Evolutionary conservation across 2,888 invertebrate species (phyloP), one percentile per base, ranked within the genome.

Genomic region (Hyles lineata): DNA sequence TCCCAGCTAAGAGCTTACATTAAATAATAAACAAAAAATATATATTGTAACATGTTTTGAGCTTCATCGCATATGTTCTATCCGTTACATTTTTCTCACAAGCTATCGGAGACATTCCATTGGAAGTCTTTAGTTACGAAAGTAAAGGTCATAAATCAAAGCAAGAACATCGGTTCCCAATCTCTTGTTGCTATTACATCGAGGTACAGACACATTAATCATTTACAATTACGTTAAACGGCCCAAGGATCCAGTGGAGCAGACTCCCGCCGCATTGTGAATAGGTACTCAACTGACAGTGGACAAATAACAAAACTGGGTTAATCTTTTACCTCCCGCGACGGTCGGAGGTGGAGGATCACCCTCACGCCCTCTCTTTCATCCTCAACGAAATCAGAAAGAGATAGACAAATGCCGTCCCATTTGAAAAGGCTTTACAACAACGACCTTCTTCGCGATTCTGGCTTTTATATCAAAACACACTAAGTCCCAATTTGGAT

Each of bases 261-360:
- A 91, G 91, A 92, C 92, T 92, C 87, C 87, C 85, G 90, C 91
- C 91, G 90, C 92, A 92, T 93, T 93, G 94, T 93, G 93, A 93
- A 92, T 92, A 92, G 91, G 92, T 92, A 94, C 94, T 93, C 92
- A 87, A 92, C 93, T 94, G 94, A 93, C 94, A 94, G 92, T 94
- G 94, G 94, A 94, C 94, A 94, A 94, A 94, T 94, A 94, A 94
- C 94, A 93, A 93, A 94, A 94, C 94, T 94, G 92, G 94, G 94
- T 94, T 94, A 94, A 94, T 94, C 94, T 94, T 93, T 93, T 90
- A 90, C 94, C 94, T 90, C 94, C 94, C 93, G 90, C 87, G 76
- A 87, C 80, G 85, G 78, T 80, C 76, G 87, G 92, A 90, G 92
- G 89, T 88, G 86, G 92, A 89, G 91, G 87, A 82, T 88, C 92